Evolutionary conservation across 1,140 invertebrate genomes (phyloP).

Genomic region (Hylaeus volcanicus): DNA sequence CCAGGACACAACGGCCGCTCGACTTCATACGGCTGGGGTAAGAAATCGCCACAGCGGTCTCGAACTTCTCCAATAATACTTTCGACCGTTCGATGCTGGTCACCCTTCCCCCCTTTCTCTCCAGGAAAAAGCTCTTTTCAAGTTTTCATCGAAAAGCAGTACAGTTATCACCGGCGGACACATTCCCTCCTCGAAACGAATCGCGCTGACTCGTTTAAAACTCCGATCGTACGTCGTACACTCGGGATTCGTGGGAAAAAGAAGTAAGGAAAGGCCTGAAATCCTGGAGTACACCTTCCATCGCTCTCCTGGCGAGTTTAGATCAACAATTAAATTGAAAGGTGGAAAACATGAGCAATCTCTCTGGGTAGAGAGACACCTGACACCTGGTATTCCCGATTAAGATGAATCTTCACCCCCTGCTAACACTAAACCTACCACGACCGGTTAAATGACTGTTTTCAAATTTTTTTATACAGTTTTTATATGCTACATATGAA

Average conservation of each 20-base stretch:
- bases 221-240: conserved; percentile 28
- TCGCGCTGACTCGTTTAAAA: conserved; percentile 59
- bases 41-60: conserved; percentile 36
- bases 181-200: conserved; percentile 41
- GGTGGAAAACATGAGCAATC: too few species aligned
- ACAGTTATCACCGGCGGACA: conserved; percentile 45
- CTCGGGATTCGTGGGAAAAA: conserved; percentile 17
- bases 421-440: too few species aligned
- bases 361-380: too few species aligned
- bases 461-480: too few species aligned
- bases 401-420: too few species aligned
- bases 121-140: conserved; percentile 42
- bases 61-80: conserved; percentile 60
- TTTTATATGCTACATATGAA: too few species aligned
- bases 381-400: too few species aligned
- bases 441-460: too few species aligned
- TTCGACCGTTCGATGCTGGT: conserved; percentile 25
- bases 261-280: background rate
- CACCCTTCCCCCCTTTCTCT: conserved; percentile 8
- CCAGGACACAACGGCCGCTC: conserved; percentile 10
- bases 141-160: conserved; percentile 52
- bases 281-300: background rate
- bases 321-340: too few species aligned
- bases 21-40: conserved; percentile 40
- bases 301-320: too few species aligned